Base-by-base conservation (phyloP, 2,888 invertebrate genomes). In the Polydrusus cervinus region DNA sequence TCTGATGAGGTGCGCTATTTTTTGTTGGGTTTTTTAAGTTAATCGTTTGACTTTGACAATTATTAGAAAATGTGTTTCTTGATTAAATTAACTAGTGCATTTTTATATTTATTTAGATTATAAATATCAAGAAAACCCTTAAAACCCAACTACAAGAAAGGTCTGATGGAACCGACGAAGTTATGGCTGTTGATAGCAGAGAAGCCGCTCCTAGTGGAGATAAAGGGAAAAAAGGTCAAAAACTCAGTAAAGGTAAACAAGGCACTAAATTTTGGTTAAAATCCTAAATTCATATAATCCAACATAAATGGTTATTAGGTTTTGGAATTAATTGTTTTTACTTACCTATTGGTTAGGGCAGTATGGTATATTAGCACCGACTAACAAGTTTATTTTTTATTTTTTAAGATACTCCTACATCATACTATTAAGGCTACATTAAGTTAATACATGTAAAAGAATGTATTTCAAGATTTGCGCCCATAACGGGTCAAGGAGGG, bases 61-160 rank as follows among this genome's bases (percentile, higher is more conserved):
- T 25, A 25, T 9, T 34, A 34, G n/a, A n/a, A n/a, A 34, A 8
- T 34, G 34, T 34, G 3, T 34, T 7, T 34, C 10, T 34, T 34
- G 1, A 34, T 34, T 3, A 34, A 34, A 34, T n/a, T 43, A 13
- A 43, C n/a, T n/a, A n/a, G n/a, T n/a, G 10, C 6, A 2, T 43
- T 43, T 43, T 43, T n/a, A 11, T 3, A 43, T n/a, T 74, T 72
- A 79, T 84, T 16, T 88, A 97, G 96, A 94, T 97, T 80, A 85
- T 91, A 11, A 95, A 93, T 86, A 93, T 97, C 82, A 97, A 96
- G 88, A 97, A 97, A 88, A 93, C 94, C 0, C 88, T 97, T 45
- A 96, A 96, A 86, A 92, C 93, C 25, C 96, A 95, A 84, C 86
- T 90, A 13, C 90, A 88, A 69, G 88, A 89, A 45, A 86, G 88